Conservation (phyloP, 2,888 invertebrate species). For the Dorcus parallelipipedus region DNA sequence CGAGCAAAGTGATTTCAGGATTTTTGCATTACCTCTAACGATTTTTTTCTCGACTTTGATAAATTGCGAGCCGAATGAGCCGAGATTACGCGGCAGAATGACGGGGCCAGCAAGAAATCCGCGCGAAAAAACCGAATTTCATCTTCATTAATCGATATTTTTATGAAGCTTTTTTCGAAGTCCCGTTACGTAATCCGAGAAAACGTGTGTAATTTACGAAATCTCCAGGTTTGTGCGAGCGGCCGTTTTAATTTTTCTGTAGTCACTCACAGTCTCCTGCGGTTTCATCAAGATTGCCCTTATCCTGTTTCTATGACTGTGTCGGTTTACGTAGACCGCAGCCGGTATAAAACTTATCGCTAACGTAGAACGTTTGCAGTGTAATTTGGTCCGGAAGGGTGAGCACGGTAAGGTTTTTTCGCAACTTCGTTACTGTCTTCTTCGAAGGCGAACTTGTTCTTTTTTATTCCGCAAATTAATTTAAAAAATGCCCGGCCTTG, state of each 20-base stretch:
- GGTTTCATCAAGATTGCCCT: constrained; percentile 32
- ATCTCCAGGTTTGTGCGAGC: background rate
- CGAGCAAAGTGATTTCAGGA: background rate
- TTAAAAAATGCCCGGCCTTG: too few relatives aligned
- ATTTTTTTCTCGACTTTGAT: constrained; percentile 2
- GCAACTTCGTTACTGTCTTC: too few relatives aligned
- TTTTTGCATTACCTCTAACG: background rate
- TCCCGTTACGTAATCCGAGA: background rate
- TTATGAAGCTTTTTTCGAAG: background rate
- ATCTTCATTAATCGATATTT: constrained; percentile 2
- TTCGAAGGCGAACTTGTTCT: too few relatives aligned
- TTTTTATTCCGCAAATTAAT: too few relatives aligned
- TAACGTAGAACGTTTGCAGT: background rate
- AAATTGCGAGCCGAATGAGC: background rate
- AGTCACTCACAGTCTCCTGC: constrained; percentile 26
- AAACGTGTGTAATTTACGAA: background rate
- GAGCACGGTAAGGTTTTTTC: background rate
- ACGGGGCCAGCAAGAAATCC: background rate
- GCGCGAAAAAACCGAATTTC: background rate
- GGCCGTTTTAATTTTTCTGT: background rate
- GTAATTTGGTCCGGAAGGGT: constrained; percentile 3
- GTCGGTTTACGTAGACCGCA: constrained; percentile 1
- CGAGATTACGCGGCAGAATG: background rate
- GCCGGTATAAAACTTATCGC: background rate
- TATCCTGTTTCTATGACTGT: constrained; percentile 27